Evolutionary conservation across 2,797 vertebrate species (phyloP), one percentile per base, ranked within the genome.

Genomic region (Melanotaenia nigrans): DNA sequence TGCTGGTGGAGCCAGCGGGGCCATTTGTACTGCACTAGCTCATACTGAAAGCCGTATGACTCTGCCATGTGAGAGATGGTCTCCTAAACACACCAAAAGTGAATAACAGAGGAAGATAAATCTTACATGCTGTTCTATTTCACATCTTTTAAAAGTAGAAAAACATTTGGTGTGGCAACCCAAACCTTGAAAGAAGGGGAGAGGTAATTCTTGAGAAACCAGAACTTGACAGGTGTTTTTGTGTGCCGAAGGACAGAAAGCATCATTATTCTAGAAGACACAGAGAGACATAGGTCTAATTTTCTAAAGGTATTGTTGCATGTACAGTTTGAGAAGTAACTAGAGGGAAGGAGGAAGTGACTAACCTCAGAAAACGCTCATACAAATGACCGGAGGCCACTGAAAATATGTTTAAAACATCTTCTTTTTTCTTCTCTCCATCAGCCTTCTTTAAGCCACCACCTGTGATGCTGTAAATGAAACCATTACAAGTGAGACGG

Each of bases 151-250:
- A 32, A 32, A 56, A 4, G 16, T 5, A 38, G 28, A 4, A 32
- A 25, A 55, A 56, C 20, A 28, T 40, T n/a, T 25, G 18, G 4
- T 3, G 32, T 22, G 28, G 49, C 32, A 59, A 62, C 9, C 20
- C 55, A 32, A 93, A 99, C 98, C 95, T 98, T 99, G 93, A 99
- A 99, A 61, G 95, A 96, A 10, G 98, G 97, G 0, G 98, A 99
- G 61, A 99, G 96, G 80, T 97, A 99, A 89, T 98, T 98, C 93
- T 99, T 97, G 86, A 99, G 94, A 92, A 99, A 98, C 98, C 98
- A 99, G 90, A 99, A 99, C 90, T 99, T 99, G 87, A 99, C 95
- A 1, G 97, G 95, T 5, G 96, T 97, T 92, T 96, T 90, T 68
- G 97, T 99, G 77, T 99, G 94, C 60, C 88, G 95, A 66, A 99